Evolutionary conservation across 1,140 invertebrate genomes (phyloP).

Genomic region (Hyposmocoma kahamanoa): DNA sequence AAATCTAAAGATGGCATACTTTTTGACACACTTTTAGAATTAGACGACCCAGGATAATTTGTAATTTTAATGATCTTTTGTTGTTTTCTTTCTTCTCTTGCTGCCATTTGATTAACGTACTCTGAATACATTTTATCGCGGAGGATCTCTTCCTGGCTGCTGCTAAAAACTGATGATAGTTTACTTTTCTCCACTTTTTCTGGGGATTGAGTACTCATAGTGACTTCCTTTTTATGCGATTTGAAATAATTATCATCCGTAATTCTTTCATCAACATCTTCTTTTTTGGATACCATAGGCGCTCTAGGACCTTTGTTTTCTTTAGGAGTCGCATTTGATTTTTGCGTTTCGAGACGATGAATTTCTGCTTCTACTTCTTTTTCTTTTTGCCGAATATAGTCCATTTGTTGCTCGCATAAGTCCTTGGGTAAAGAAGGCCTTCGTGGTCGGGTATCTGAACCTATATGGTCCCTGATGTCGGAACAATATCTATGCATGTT

Average conservation of each 20-base stretch:
- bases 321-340: conserved; percentile 25
- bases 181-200: conserved; percentile 30
- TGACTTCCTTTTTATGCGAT: conserved; percentile 25
- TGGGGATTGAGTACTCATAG: conserved; percentile 17
- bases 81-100: conserved; percentile 84
- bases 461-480: conserved; percentile 39
- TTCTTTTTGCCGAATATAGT: conserved; percentile 80
- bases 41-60: conserved; percentile 23
- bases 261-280: conserved; percentile 22
- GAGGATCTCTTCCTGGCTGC: conserved; percentile 77
- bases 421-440: conserved; percentile 78
- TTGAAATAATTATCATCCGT: conserved; percentile 20
- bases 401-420: conserved; percentile 79
- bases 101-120: conserved; percentile 84
- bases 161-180: conserved; percentile 49
- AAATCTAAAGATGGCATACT: conserved; percentile 48
- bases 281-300: conserved; percentile 41
- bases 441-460: conserved; percentile 31
- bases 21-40: conserved; percentile 38
- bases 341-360: conserved; percentile 74
- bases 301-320: conserved; percentile 66
- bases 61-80: conserved; percentile 86
- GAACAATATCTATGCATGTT: conserved; percentile 55
- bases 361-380: conserved; percentile 78
- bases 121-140: conserved; percentile 87